A percentile compares a stretch with the other conserved stretches of the same genome.
Conservation (phyloP, 2,113 vertebrate genomes). For the Semnornis frantzii region DNA sequence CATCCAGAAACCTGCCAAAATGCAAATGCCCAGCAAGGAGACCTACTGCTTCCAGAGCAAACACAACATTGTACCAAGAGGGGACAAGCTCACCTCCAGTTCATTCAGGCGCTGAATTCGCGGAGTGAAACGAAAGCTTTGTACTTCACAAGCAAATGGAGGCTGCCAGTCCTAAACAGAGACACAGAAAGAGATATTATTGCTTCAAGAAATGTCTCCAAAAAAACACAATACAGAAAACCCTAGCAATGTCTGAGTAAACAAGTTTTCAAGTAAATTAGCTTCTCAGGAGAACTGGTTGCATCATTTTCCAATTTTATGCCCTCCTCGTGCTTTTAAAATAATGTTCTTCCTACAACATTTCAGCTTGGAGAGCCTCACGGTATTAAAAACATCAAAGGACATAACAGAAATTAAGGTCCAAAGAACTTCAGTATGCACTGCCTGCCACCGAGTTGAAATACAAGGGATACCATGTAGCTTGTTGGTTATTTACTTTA, state of each 20-base stretch:
- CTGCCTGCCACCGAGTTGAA: neutral
- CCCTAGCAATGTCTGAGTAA: neutral
- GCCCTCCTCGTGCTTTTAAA: neutral
- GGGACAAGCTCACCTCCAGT: conserved; percentile 86
- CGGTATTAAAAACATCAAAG: neutral
- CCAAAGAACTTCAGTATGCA: neutral
- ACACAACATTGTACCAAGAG: neutral
- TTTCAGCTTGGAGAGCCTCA: neutral
- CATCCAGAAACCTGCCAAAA: conserved; percentile 13
- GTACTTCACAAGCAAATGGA: conserved; percentile 96
- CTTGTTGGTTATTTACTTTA: neutral
- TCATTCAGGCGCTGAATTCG: conserved; percentile 95
- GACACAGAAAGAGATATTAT: conserved; percentile 23
- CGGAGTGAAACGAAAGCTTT: conserved; percentile 95
- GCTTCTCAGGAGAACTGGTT: neutral
- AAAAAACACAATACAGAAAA: neutral
- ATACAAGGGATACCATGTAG: neutral
- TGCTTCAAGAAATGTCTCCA: neutral
- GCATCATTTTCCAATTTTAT: neutral
- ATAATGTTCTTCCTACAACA: neutral
- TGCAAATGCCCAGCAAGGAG: neutral
- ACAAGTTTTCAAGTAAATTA: neutral
- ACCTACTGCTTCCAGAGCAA: neutral
- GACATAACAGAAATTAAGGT: neutral
- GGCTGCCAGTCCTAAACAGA: conserved; percentile 93